Base-by-base conservation (phyloP, 2,888 invertebrate genomes). In the Acrocyrtus sp. region DNA sequence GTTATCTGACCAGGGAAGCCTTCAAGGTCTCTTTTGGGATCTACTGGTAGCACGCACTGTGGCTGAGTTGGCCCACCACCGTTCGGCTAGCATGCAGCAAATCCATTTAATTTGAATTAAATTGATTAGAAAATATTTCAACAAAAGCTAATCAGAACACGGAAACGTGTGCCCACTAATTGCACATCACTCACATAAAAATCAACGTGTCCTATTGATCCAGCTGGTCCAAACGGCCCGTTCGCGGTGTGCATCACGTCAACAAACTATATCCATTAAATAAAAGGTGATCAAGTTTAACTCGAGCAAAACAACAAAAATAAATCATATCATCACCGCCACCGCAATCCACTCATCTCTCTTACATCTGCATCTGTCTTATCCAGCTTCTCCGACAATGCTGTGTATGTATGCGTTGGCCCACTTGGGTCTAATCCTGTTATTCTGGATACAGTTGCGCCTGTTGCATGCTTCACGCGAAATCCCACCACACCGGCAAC, bases 401-500 rank as follows among this genome's bases (percentile, higher is more conserved):
- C 74, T 10, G 72, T 74, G 53, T 77, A 77, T 10, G 68, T 68
- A 58, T 72, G 74, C 17, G 72, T 72, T 6, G 74, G 68, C 4
- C 76, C 76, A 34, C 74, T 66, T 2, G 77, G 77, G 27, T 77
- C 77, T 22, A 74, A 50, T 3, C 67, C 67, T 1, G 74, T 77
- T 4, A 77, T 77, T 17, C 69, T 43, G 15, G 74, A 74, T 24
- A 77, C 15, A 0, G 65, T 45, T 5, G 66, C 60, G n/a, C 77
- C 77, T 5, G 68, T 69, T 8, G 45, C 34, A 12, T 72, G 70
- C 51, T 77, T 77, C 10, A 72, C 60, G 48, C 60, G 54, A 43
- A 74, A 60, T 26, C 77, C 77, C 27, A 72, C 69, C 12, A 74
- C 72, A 2, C 77, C 77, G 53, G 74, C 77, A 54, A 68, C 61